phyloP scores from a whole-genome alignment of 2,797 vertebrate genomes.

The Diceros bicornis region DNA sequence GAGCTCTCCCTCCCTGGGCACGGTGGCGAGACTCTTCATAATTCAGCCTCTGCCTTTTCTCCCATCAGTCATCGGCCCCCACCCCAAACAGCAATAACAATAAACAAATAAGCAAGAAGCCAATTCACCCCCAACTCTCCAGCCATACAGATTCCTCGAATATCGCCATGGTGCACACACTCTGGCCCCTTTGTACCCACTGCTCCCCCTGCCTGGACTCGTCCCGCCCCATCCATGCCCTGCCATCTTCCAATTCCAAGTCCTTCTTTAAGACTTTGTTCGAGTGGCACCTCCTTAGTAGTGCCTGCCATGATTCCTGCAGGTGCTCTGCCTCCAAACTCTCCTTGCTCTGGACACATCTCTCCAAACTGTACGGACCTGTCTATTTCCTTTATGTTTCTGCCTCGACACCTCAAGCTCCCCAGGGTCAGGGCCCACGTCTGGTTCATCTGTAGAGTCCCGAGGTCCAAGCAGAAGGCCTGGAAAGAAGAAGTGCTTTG shows the following conservation, averaged over 20 bases:
- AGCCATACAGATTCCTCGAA: not conserved
- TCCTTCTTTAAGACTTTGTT: not conserved
- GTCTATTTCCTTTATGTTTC: not conserved
- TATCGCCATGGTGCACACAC: rapidly evolving
- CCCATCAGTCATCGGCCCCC: not conserved
- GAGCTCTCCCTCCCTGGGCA: not conserved
- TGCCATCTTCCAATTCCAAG: not conserved
- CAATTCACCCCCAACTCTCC: not conserved
- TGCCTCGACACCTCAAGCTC: not conserved
- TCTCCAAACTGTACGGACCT: not conserved
- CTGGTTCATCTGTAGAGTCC: not conserved
- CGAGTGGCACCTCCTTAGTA: not conserved
- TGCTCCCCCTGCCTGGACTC: too few species aligned
- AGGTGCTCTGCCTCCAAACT: not conserved
- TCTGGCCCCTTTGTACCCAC: not conserved
- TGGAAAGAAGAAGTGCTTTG: not conserved
- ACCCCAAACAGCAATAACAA: not conserved
- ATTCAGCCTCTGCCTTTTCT: not conserved
- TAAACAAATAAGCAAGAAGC: not conserved
- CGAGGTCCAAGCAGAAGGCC: not conserved
- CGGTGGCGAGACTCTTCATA: not conserved
- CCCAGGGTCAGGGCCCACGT: not conserved
- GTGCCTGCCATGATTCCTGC: not conserved
- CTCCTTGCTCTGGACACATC: not conserved
- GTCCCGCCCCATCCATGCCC: not conserved